phyloP scores from a whole-genome alignment of 2,888 invertebrate genomes.

The Torymus texanus region DNA sequence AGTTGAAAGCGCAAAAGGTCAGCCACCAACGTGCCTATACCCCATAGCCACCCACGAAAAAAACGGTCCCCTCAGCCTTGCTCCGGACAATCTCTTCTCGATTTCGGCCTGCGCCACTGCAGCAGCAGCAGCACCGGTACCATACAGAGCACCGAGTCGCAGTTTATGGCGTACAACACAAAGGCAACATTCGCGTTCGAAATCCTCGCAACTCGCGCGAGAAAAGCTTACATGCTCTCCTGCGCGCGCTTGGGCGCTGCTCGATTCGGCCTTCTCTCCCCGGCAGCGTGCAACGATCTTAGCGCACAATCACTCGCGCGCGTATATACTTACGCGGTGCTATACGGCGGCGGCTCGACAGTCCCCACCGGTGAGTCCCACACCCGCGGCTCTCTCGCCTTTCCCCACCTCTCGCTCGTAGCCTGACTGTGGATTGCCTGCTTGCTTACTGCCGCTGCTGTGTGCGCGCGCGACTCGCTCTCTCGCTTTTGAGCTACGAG shows the following conservation, averaged over 20 bases:
- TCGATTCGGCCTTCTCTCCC: slow-evolving; percentile 54
- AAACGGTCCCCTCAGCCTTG: not conserved
- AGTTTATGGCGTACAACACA: too few relatives aligned
- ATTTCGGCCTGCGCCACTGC: not conserved
- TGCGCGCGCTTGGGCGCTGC: slow-evolving; percentile 34
- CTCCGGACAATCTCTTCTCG: not conserved
- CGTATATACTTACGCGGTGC: not conserved
- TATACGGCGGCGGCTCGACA: slow-evolving; percentile 28
- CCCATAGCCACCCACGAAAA: not conserved
- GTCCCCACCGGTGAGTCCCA: slow-evolving; percentile 53
- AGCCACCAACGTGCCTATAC: not conserved
- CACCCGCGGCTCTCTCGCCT: slow-evolving; percentile 25
- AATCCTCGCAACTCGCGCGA: not conserved
- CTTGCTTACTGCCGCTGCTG: too few relatives aligned
- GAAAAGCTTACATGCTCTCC: not conserved
- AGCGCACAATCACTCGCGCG: slow-evolving; percentile 49
- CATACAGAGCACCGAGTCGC: too few relatives aligned
- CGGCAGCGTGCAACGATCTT: slow-evolving; percentile 28
- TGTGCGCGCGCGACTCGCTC: slow-evolving; percentile 54
- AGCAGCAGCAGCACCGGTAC: not conserved
- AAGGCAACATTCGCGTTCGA: not conserved
- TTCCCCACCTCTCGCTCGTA: slow-evolving; percentile 43
- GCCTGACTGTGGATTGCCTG: slow-evolving; percentile 27
- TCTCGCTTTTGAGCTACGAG: slow-evolving; percentile 63
- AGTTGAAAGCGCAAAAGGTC: too few relatives aligned